Evolutionary conservation across 1,140 invertebrate species (phyloP), one percentile per base, ranked within the genome.

Genomic region (Drosophila seguyi): DNA sequence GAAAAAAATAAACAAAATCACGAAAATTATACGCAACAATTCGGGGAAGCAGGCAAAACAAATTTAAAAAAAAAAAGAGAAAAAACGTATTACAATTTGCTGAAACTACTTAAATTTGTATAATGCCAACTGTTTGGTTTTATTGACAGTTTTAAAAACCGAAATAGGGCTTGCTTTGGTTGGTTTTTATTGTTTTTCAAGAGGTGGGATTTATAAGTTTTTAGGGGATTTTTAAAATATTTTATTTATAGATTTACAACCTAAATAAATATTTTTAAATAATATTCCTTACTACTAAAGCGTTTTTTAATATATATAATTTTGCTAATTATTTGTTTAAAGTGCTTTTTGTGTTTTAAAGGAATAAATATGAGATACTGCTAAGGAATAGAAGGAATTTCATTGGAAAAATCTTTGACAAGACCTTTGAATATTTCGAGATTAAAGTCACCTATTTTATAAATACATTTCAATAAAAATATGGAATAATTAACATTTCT

Each of bases 81-180:
- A 11, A 11, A 44, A 60, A 72, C 27, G 11, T 31, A 31, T 38
- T 36, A 52, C 25, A 34, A 75, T 75, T 57, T 58, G 72, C 48
- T 57, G 45, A 53, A 75, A 58, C 50, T 55, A 67, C 48, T 55
- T 41, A 60, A 77, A 56, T 67, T 55, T 60, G 44, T 53, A 61
- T 34, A 59, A 62, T 18, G 36, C 27, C 42, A 39, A 31, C 61
- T 69, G 66, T 27, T 69, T 44, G 36, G 22, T 53, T 73, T 38
- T 20, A 27, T 45, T 74, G 69, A 74, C 69, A 52, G 39, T 52
- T 47, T 74, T 62, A 29, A 3, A 16, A 11, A n/a, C 44, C 11
- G 8, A 69, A 44, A 42, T 22, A 20, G 8, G 38, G 56, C n/a
- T 52, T 36, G 31, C 52, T 31, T 18, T 61, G 44, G 7, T 16